Base-by-base conservation (phyloP, 2,113 vertebrate species). In the Triplophysa siluroides region DNA sequence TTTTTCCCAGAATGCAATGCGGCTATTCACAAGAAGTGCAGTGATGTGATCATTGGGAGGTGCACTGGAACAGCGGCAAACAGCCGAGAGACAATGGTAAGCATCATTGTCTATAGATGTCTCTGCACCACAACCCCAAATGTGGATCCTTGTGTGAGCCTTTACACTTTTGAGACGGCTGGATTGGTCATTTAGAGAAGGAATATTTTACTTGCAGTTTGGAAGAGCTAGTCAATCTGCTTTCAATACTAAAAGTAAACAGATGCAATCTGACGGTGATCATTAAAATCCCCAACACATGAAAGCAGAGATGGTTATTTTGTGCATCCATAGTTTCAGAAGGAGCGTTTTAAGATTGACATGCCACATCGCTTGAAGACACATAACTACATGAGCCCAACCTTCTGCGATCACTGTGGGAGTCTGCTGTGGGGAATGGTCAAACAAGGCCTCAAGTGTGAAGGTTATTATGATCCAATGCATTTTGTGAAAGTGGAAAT, bases 11-110 rank as follows among this genome's bases (percentile, higher is more conserved):
- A 99, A 92, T 99, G 98, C 90, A 99, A 99, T 56, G 97, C 96
- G 78, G 98, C 97, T 88, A 99, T 99, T 94, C 98, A 99, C 83
- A 99, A 99, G 93, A 99, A 99, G 90, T 99, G 98, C 89, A 99
- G 98, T 61, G 97, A 99, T 88, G 98, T 97, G 93, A 98, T 98
- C 91, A 99, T 99, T 64, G 97, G 97, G 89, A 94, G 96, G 89
- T 98, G 96, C 85, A 99, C 97, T 0, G 97, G 97, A 75, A 98
- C 97, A 0, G 97, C 98, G 8, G 87, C 97, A 88, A 97, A 99
- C 93, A 99, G 98, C 90, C 95, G 97, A 82, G 96, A 99, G 86
- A 99, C 98, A 72, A 93, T 98, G 95, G 98, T 98, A 93, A 88
- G 94, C 86, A 74, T 41, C 4, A 45, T 2, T 13, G 21, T 56